Evolutionary conservation across 2,113 vertebrate genomes (phyloP).

Genomic region (Rissa tridactyla): DNA sequence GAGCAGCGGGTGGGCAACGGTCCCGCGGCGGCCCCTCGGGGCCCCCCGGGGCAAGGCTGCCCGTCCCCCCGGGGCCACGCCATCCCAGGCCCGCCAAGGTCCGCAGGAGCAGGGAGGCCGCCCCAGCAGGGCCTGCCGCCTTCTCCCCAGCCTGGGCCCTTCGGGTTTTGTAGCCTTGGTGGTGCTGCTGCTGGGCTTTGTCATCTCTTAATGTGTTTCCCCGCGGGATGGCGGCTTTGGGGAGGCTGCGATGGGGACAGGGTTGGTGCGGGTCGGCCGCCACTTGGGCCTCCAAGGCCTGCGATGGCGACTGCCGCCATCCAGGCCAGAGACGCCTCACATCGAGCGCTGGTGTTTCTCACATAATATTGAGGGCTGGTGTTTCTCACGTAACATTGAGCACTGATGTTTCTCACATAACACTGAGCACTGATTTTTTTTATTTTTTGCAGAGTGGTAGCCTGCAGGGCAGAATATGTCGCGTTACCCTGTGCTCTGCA

Average conservation of each 20-base stretch:
- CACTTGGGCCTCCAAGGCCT: background rate
- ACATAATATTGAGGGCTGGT: background rate
- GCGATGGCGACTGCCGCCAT: background rate
- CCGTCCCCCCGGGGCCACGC: no score
- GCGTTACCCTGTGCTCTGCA: background rate
- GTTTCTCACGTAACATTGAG: background rate
- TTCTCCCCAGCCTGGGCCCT: rapidly evolving
- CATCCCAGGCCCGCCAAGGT: background rate
- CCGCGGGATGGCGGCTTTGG: background rate
- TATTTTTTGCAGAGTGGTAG: background rate
- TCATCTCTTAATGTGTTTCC: background rate
- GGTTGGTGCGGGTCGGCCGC: no score
- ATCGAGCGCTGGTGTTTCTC: background rate
- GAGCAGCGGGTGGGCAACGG: background rate
- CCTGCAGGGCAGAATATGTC: background rate
- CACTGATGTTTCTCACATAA: no score
- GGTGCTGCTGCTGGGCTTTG: background rate
- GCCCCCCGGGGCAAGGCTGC: background rate
- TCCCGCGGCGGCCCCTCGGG: no score
- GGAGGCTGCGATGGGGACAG: background rate
- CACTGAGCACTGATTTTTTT: background rate
- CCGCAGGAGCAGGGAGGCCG: background rate
- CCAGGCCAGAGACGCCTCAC: background rate
- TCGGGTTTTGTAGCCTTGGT: background rate
- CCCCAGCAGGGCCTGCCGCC: background rate